Conservation (phyloP, 2,113 vertebrate genomes). For the Todiramphus saurophagus region DNA sequence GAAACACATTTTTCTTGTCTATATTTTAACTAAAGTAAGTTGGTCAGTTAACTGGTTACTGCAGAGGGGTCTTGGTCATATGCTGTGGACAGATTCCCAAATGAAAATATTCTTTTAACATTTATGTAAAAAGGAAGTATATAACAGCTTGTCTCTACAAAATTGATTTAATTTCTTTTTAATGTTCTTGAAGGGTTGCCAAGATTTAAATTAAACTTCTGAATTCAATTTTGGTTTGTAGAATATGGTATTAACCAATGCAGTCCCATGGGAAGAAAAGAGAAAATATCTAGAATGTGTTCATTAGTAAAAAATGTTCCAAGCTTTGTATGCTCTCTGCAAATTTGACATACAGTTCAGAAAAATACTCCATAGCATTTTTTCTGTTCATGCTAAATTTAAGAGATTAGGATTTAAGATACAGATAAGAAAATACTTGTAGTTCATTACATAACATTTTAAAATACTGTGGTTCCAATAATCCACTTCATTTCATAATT, state of each 20-base stretch:
- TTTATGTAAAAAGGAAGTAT: constrained; percentile 35
- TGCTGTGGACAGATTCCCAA: background rate
- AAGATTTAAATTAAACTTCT: constrained; percentile 64
- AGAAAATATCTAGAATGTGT: background rate
- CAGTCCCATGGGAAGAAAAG: background rate
- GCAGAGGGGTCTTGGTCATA: background rate
- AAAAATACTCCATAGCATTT: background rate
- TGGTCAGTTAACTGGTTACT: background rate
- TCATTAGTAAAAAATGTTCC: background rate
- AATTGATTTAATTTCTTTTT: constrained; percentile 63
- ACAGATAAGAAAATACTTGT: background rate
- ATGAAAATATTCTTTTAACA: background rate
- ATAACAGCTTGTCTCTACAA: background rate
- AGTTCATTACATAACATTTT: background rate
- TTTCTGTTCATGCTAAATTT: background rate
- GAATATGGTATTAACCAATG: constrained; percentile 9
- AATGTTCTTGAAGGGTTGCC: constrained; percentile 56
- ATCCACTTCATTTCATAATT: background rate
- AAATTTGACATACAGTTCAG: background rate
- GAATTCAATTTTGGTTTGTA: constrained; percentile 38
- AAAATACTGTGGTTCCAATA: background rate
- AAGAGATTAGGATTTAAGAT: background rate
- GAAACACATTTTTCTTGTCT: background rate
- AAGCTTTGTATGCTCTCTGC: background rate
- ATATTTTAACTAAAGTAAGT: background rate